Evolutionary conservation across 2,113 vertebrate species (phyloP), one percentile per base, ranked within the genome.

Genomic region (Plecturocebus donacophilus): DNA sequence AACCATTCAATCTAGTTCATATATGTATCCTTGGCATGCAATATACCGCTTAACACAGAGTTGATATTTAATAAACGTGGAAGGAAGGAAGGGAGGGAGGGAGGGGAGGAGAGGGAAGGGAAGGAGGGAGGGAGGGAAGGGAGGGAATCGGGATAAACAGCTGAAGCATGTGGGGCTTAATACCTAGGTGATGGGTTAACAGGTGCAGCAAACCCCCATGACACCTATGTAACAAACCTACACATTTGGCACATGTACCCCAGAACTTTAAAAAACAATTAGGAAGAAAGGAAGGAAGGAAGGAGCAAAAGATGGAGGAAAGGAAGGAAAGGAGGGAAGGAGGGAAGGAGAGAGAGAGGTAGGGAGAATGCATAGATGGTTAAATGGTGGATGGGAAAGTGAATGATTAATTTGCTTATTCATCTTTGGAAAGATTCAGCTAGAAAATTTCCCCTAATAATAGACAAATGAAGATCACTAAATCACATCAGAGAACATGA

Each of bases 401-500:
- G 0, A 77, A 91, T 38, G 52, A 96, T 68, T 81, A 85, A 88
- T 80, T 38, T 91, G 32, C 92, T 84, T 87, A 86, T 66, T 76
- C 61, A 79, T 86, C 86, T 76, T 2, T 94, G 75, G 47, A 75
- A 95, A 88, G 85, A 82, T 30, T 95, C 77, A 93, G 86, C 79
- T 82, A 87, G 66, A 95, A 66, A 94, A 68, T 79, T 70, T 76
- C n/a, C 64, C 89, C 86, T 75, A 90, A 47, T 80, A 91, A 95
- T 12, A 93, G 79, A 91, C 75, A 95, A 95, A 90, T 84, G 83
- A 87, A 90, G 85, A 96, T 83, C 61, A 54, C 9, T 9, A 86
- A 97, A 45, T 40, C 66, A 49, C 76, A 95, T 35, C 71, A 71
- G 64, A 96, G 81, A 93, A 79, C 70, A 95, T 76, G 73, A 96